Evolutionary conservation across 2,888 invertebrate genomes (phyloP).

Genomic region (Chloromyia formosa): DNA sequence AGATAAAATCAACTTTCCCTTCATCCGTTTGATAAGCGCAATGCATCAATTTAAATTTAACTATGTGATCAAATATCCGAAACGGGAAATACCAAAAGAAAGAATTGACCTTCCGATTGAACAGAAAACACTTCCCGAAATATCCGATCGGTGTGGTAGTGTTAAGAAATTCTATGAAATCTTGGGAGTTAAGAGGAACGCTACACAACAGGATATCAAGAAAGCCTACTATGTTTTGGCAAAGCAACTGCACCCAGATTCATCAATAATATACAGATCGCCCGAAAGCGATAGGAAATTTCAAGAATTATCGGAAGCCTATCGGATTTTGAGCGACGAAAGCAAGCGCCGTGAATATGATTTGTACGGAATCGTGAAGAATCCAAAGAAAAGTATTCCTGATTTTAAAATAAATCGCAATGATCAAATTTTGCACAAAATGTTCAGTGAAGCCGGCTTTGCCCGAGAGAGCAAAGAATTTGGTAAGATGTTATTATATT

Average conservation of each 20-base stretch:
- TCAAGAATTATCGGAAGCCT: constrained; percentile 97
- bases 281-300: constrained; percentile 57
- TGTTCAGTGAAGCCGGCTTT: constrained; percentile 30
- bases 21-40: neutral
- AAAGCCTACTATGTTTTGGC: constrained; percentile 60
- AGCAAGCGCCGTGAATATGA: constrained; percentile 74
- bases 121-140: neutral
- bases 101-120: neutral
- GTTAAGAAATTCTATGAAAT: constrained; percentile 59
- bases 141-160: constrained; percentile 1
- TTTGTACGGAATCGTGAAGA: constrained; percentile 53
- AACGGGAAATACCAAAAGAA: constrained; percentile 17
- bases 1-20: neutral
- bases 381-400: constrained; percentile 10
- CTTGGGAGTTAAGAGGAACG: constrained; percentile 55
- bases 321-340: constrained; percentile 88
- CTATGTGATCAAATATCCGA: constrained; percentile 16
- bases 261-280: constrained; percentile 51
- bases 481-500: constrained; percentile 3
- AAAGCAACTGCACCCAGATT: constrained; percentile 61
- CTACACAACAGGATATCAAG: constrained; percentile 58
- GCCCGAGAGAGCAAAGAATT: neutral
- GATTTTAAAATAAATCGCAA: neutral
- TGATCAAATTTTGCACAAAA: constrained; percentile 13
- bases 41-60: constrained; percentile 37